These are phyloP conservation scores for Neolamprologus sp. DNA, from an alignment of 2,113 vertebrate genomes.

Conservation along the genomic window DNA sequence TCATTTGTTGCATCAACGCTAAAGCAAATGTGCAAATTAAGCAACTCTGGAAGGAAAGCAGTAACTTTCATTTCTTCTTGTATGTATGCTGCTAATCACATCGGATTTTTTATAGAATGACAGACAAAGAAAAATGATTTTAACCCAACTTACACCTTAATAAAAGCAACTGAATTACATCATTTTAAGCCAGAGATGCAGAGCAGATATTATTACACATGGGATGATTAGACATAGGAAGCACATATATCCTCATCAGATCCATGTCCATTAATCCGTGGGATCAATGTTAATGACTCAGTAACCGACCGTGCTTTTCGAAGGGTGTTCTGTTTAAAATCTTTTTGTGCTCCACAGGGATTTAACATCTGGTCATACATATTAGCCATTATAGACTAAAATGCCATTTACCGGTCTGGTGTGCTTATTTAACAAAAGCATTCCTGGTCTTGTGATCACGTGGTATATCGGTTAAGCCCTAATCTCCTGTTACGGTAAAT, in stretches of 20 bases:
- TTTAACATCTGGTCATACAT: slow-evolving; percentile 36
- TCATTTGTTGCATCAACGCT: background rate
- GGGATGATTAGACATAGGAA: background rate
- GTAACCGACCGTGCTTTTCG: background rate
- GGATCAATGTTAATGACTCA: background rate
- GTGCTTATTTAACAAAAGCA: slow-evolving; percentile 25
- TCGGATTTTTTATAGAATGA: background rate
- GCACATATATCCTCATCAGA: background rate
- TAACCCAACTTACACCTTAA: background rate
- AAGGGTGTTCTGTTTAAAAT: background rate
- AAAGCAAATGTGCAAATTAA: background rate
- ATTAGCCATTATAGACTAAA: background rate
- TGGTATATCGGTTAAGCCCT: slow-evolving; percentile 3
- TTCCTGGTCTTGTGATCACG: slow-evolving; percentile 11
- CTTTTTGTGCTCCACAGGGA: background rate
- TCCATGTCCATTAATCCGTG: background rate
- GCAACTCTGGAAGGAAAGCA: background rate
- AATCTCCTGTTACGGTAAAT: slow-evolving; percentile 49
- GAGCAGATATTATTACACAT: background rate
- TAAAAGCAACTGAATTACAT: background rate
- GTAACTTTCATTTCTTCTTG: background rate
- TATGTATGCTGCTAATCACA: background rate
- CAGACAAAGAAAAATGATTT: background rate
- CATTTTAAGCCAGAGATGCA: background rate
- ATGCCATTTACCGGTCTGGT: slow-evolving; percentile 8